Evolutionary conservation across 2,888 invertebrate genomes (phyloP), one percentile per base, ranked within the genome.

Genomic region (Himalopsyche japonica): DNA sequence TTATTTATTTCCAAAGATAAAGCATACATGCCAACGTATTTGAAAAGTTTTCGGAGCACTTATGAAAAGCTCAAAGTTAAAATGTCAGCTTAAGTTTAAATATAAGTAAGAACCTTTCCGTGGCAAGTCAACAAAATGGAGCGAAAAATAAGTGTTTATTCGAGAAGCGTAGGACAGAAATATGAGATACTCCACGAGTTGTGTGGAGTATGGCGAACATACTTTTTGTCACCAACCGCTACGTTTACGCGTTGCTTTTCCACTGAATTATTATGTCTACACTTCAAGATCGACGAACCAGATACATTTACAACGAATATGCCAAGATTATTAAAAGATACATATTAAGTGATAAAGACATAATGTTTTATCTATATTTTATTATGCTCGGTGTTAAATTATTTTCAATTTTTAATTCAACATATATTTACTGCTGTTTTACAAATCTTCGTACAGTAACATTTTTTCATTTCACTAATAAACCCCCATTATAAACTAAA

Each of bases 61-160:
- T 57, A 57, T 57, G 57, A 24, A 24, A 57, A 57, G 57, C 57
- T 57, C 24, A 57, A 57, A 57, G 57, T 57, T 57, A 57, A 57
- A 57, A 57, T 57, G 57, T 57, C 57, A 57, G 57, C 20, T 20
- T 57, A 57, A 57, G 57, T 57, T 57, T 57, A 24, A 57, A 57
- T 24, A 57, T 57, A 57, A 57, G 57, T n/a, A 57, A 57, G 57
- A 57, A 57, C 24, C 57, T 57, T 57, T 57, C 24, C 57, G 24
- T 24, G 24, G 57, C 10, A 57, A 57, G 57, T 57, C 57, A 57
- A 57, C 57, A 57, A 57, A 57, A 57, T 57, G 57, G 57, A 57
- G 57, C 57, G 57, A 57, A 57, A 57, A 57, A 57, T 57, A 79
- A 82, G 82, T 82, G 82, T 82, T 82, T 57, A 49, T 79, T 79